phyloP scores from a whole-genome alignment of 2,888 invertebrate species.

The Hymenopus coronatus region DNA sequence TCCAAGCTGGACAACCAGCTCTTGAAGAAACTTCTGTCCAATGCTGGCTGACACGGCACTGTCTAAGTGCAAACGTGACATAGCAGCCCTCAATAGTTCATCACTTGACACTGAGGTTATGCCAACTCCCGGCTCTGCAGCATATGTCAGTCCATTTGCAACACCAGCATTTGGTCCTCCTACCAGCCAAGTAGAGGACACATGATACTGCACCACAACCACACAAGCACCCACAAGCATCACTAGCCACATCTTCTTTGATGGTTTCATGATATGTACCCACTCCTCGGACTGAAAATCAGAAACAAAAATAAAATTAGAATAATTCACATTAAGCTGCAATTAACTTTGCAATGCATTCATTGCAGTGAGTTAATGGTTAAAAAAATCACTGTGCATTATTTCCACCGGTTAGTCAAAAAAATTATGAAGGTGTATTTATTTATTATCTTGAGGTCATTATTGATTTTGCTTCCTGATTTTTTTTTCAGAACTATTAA shows the following conservation, averaged over 20 bases:
- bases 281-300: not conserved
- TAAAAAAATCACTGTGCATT: too few relatives aligned
- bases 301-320: not conserved
- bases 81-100: constrained; percentile 22
- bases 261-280: constrained; percentile 50
- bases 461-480: too few relatives aligned
- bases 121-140: not conserved
- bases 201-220: constrained; percentile 63
- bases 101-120: not conserved
- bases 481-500: too few relatives aligned
- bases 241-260: constrained; percentile 64
- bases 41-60: constrained; percentile 21
- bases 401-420: too few relatives aligned
- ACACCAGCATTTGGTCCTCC: not conserved
- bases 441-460: too few relatives aligned
- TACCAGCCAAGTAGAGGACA: constrained; percentile 48
- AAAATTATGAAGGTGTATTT: too few relatives aligned
- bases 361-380: too few relatives aligned
- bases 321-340: not conserved
- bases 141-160: not conserved
- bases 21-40: constrained; percentile 25
- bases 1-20: constrained; percentile 29
- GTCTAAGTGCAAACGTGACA: constrained; percentile 26
- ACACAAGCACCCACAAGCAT: constrained; percentile 61
- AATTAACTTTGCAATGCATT: too few relatives aligned